Base-by-base conservation (phyloP, 1,140 invertebrate species). In the Micrasema minimum region DNA sequence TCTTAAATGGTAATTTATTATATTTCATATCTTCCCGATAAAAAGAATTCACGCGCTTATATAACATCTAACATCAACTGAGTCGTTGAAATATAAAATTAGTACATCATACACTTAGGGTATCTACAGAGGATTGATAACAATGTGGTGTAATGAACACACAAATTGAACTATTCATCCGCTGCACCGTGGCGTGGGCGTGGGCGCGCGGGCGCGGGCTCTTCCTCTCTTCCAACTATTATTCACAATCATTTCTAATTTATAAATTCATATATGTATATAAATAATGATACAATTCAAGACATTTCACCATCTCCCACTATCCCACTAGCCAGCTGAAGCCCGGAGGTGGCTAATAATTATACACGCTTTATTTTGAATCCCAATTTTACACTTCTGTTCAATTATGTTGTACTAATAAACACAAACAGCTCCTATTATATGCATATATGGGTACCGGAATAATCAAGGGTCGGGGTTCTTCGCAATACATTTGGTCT, bases 401-500 rank as follows among this genome's bases (percentile, higher is more conserved):
- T 31, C 26, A 31, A 31, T 31, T 31, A 31, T 7, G 7, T 31
- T 4, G 7, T 7, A 31, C 26, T 31, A 31, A 31, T 31, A 31
- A 31, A 31, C 7, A 2, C 26, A 31, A n/a, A n/a, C n/a, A n/a
- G n/a, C n/a, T n/a, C n/a, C n/a, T n/a, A n/a, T n/a, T n/a, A n/a
- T n/a, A n/a, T n/a, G n/a, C n/a, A n/a, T n/a, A n/a, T n/a, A n/a
- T n/a, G n/a, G n/a, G n/a, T n/a, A n/a, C n/a, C n/a, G n/a, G n/a
- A 31, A 7, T 31, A 31, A 20, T 16, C 14, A 9, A 2, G 16
- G 11, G 46, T 20, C 46, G 20, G 46, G 18, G 18, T 16, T 10
- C 18, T 16, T 10, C 16, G 14, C 16, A 55, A 55, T 55, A 55
- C 51, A 55, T 55, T 55, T 55, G 51, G 51, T 55, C 51, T 55